Evolutionary conservation across 2,113 vertebrate genomes (phyloP), one percentile per base, ranked within the genome.

Genomic region (Macrotis lagotis): DNA sequence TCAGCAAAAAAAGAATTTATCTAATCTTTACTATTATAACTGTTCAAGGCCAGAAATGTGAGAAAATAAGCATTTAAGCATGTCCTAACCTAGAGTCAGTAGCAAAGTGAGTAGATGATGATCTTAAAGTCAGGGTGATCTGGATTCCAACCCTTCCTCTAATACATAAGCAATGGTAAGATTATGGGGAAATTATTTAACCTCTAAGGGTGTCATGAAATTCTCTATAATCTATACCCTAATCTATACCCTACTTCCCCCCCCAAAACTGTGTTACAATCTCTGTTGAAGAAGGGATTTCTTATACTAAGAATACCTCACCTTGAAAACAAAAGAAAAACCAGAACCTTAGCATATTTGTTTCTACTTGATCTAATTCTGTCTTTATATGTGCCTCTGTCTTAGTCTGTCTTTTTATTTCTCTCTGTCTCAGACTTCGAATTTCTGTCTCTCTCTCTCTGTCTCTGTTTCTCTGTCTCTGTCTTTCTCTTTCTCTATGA

Each of bases 401-500:
- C 25, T 53, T 25, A 25, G 24, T 53, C 52, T 25, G 5, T 53
- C 6, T 53, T 8, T 26, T 0, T 53, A 24, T 53, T 8, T 53
- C 5, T 53, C 25, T 53, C 52, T 53, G 25, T 53, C 6, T 53
- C 52, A 25, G 6, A 25, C 25, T 53, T 25, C 26, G 51, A 22
- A 3, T 22, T 3, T 52, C 7, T 53, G 0, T 8, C 1, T 53
- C 52, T 53, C 25, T 53, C 25, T 53, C 6, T 53, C 3, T 53
- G 5, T 53, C 25, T 59, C 26, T 59, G 0, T 59, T 9, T 59
- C 26, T 59, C 26, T 55, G 8, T 31, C 25, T 31, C 25, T 53
- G 0, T 2, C 53, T 66, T 3, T 19, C 0, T 16, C 0, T 74
- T 14, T 37, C 4, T 74, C 14, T 37, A 0, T n/a, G n/a, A n/a